These are phyloP conservation scores for Chrysomela aeneicollis DNA, from an alignment of 2,888 invertebrate genomes.

Conservation along the genomic window DNA sequence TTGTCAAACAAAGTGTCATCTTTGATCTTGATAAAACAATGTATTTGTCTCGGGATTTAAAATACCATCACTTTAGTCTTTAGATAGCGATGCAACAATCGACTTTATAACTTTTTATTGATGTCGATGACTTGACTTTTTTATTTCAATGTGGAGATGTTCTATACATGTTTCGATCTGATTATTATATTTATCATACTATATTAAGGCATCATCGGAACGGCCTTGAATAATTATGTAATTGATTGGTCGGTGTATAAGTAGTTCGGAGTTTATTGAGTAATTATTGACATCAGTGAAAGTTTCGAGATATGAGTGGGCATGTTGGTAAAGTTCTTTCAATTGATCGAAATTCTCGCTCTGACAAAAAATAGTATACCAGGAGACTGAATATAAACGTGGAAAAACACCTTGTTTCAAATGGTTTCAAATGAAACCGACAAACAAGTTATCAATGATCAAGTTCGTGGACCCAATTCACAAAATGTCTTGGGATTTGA, in stretches of 20 bases:
- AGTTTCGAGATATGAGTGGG: neutral
- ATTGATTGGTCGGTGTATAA: conserved; percentile 3
- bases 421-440: no score
- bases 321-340: neutral
- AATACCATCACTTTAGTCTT: no score
- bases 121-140: neutral
- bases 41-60: no score
- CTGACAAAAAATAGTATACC: neutral
- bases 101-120: neutral
- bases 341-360: neutral
- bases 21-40: no score
- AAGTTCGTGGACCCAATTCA: no score
- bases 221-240: conserved; percentile 14
- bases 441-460: no score
- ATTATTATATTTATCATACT: neutral
- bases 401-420: no score
- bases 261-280: neutral
- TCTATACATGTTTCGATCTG: neutral
- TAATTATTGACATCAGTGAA: neutral
- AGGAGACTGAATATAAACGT: neutral
- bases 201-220: neutral
- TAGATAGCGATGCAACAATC: neutral
- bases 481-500: no score
- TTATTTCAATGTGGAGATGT: neutral
- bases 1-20: no score